A percentile compares a stretch with the other conserved stretches of the same genome.
phyloP scores from a whole-genome alignment of 2,888 invertebrate genomes.

The Cantharis nigra region DNA sequence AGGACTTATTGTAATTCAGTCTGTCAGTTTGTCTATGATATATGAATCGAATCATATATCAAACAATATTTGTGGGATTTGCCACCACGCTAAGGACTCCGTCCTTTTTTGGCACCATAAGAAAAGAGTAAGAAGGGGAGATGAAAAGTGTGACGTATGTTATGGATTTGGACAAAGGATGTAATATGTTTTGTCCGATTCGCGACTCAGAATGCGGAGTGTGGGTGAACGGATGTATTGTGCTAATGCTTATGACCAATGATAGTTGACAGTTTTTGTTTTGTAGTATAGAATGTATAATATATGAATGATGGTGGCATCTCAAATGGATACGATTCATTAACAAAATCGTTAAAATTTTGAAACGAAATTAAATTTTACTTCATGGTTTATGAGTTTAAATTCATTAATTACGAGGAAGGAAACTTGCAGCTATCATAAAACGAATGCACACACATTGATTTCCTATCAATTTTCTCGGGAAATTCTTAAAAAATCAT shows the following conservation, averaged over 20 bases:
- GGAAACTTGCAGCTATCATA: not conserved
- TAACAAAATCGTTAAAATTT: constrained; percentile 13
- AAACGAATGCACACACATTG: not conserved
- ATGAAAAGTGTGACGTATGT: constrained; percentile 10
- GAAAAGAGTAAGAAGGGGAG: constrained; percentile 1
- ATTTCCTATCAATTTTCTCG: constrained; percentile 7
- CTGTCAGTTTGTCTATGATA: constrained; percentile 51
- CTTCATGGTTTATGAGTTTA: not conserved
- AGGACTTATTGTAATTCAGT: constrained; percentile 48
- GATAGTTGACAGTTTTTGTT: constrained; percentile 30
- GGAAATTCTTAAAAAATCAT: not conserved
- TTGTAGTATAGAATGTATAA: constrained; percentile 24
- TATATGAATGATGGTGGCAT: constrained; percentile 19
- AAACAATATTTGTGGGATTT: constrained; percentile 44
- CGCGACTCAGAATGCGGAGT: constrained; percentile 29
- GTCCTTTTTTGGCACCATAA: constrained; percentile 10
- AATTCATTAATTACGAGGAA: not conserved
- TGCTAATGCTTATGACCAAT: constrained; percentile 30
- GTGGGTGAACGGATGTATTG: constrained; percentile 31
- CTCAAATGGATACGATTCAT: constrained; percentile 25
- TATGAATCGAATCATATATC: constrained; percentile 54
- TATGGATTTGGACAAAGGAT: constrained; percentile 23
- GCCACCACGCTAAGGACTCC: constrained; percentile 1
- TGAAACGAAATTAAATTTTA: not conserved
- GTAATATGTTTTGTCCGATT: constrained; percentile 33